These are phyloP conservation scores for Acrobeloides nanus DNA, from an alignment of 2,888 invertebrate genomes.

Conservation along the genomic window DNA sequence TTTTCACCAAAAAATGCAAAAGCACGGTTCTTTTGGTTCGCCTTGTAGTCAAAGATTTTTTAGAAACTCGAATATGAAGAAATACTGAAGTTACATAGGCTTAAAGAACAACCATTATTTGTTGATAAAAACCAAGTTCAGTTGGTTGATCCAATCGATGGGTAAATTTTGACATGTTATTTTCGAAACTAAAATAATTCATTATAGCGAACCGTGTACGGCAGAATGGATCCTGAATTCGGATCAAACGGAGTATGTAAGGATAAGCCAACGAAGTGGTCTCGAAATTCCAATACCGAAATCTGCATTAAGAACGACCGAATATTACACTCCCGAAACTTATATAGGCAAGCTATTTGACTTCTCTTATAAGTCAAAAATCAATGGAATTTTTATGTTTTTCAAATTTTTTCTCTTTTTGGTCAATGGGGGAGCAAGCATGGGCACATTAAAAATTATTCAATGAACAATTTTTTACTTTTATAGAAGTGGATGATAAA, in stretches of 20 bases:
- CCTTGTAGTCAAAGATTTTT: constrained; percentile 2
- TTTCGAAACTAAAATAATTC: constrained; percentile 2
- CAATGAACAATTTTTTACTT: constrained; percentile 9
- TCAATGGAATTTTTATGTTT: constrained; percentile 8
- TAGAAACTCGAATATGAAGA: constrained; percentile 30
- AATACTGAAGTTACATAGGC: constrained; percentile 19
- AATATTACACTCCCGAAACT: constrained; percentile 37
- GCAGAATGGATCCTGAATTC: constrained; percentile 41
- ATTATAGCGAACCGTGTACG: constrained; percentile 23
- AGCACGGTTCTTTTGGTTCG: not conserved
- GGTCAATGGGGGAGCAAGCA: no score
- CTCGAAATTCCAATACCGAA: constrained; percentile 47
- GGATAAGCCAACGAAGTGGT: constrained; percentile 40
- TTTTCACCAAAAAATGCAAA: not conserved
- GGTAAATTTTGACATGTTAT: constrained; percentile 9
- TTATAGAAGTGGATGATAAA: constrained; percentile 38
- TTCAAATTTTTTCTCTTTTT: constrained; percentile 4
- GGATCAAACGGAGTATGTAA: constrained; percentile 24
- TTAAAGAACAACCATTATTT: constrained; percentile 35
- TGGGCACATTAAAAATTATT: no score
- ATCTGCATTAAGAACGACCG: constrained; percentile 45
- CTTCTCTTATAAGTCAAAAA: not conserved
- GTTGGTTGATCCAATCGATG: constrained; percentile 50
- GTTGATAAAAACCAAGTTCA: constrained; percentile 40
- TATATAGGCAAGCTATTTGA: constrained; percentile 39